Evolutionary conservation across 2,113 vertebrate species (phyloP), one percentile per base, ranked within the genome.

Genomic region (Beaufortia kweichowensis): DNA sequence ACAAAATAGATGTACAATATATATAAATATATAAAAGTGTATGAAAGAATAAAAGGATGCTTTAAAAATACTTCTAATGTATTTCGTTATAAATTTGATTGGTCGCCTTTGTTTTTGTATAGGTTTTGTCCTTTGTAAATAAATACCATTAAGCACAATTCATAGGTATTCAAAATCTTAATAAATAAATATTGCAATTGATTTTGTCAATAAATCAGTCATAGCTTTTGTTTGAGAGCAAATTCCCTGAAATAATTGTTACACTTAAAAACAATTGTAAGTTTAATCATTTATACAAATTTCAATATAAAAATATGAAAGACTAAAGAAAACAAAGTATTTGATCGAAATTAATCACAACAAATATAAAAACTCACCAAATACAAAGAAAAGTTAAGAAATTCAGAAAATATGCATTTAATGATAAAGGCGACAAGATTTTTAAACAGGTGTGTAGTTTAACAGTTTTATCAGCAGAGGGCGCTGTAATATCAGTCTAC

Each of bases 251-350:
- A 6, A 50, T 17, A 31, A 33, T n/a, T n/a, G n/a, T n/a, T n/a
- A n/a, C n/a, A n/a, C 2, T 3, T 33, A 7, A 2, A 6, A 0
- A 46, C 39, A 10, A 15, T n/a, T n/a, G n/a, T n/a, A n/a, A n/a
- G n/a, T n/a, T 75, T 53, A 11, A 19, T 14, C 6, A 55, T 28
- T 50, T 57, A 66, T 53, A 53, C 31, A 79, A 39, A 69, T 31
- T 35, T n/a, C 0, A 9, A 41, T 71, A 41, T 12, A 59, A 56
- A 57, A 33, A 12, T n/a, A 5, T 50, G 66, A 74, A 46, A 19
- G 50, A 6, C 3, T 21, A 11, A 21, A 71, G 24, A 23, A 75
- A 43, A 39, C 1, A 33, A 11, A 21, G 61, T 24, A 48, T 21
- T 12, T 15, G 14, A 55, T 9, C 2, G 4, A 46, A 35, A 39